phyloP scores from a whole-genome alignment of 2,797 vertebrate species.

The Trachurus trachurus region DNA sequence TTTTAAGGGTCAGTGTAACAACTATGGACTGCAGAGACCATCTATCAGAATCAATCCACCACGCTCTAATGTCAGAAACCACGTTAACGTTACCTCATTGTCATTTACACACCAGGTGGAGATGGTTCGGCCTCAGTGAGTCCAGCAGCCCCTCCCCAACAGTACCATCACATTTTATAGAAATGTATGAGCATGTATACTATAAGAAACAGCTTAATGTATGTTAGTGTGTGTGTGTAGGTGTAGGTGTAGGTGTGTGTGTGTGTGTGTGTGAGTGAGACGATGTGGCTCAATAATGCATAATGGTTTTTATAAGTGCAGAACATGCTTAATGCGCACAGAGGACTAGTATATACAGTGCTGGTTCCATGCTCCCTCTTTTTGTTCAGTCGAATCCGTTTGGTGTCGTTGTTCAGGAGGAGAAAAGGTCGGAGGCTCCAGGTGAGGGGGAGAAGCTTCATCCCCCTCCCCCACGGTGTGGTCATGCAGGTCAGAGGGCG shows the following conservation, averaged over 20 bases:
- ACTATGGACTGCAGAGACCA: conserved; percentile 65
- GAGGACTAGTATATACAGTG: conserved; percentile 73
- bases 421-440: conserved; percentile 35
- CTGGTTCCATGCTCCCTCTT: conserved; percentile 77
- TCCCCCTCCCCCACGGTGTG: conserved; percentile 29
- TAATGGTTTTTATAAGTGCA: conserved; percentile 69
- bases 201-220: conserved; percentile 58
- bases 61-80: conserved; percentile 65
- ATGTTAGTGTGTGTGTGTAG: conserved; percentile 48
- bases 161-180: conserved; percentile 40
- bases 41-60: conserved; percentile 52
- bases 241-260: neutral
- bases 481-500: conserved; percentile 73
- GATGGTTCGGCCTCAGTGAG: conserved; percentile 47
- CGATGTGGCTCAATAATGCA: conserved; percentile 76
- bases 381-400: conserved; percentile 38
- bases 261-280: conserved; percentile 3
- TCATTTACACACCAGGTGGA: conserved; percentile 58
- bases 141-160: conserved; percentile 20
- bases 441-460: conserved; percentile 29
- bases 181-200: conserved; percentile 60
- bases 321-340: conserved; percentile 76
- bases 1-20: conserved; percentile 60
- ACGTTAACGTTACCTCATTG: conserved; percentile 30
- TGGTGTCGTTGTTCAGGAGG: conserved; percentile 28